A percentile compares a stretch with the other conserved stretches of the same genome.
Evolutionary conservation across 2,888 invertebrate species (phyloP).

Genomic region (Rotaria socialis): DNA sequence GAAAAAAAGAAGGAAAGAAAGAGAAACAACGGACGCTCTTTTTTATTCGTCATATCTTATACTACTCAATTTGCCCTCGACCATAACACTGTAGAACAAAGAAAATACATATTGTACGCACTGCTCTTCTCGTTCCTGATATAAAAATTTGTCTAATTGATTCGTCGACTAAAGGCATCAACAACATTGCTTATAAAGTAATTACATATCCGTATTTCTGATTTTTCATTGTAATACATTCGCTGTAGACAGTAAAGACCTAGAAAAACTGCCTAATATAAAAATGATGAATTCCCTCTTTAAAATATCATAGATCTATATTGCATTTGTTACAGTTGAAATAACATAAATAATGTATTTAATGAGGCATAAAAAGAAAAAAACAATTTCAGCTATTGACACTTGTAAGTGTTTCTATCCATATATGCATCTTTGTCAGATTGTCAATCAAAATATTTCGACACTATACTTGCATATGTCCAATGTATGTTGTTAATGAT

Average conservation of each 20-base stretch:
- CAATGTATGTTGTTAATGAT: not conserved
- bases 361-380: not conserved
- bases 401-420: not conserved
- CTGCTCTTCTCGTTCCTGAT: not conserved
- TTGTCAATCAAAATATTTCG: not conserved
- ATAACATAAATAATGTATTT: not conserved
- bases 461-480: not conserved
- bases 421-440: too few relatives aligned
- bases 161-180: not conserved
- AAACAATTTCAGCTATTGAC: not conserved
- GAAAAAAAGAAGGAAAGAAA: too few relatives aligned
- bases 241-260: not conserved
- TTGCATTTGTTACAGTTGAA: not conserved
- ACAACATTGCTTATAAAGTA: not conserved
- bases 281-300: not conserved
- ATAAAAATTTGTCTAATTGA: not conserved
- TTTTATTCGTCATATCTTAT: too few relatives aligned
- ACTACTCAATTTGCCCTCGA: too few relatives aligned
- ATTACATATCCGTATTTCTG: not conserved
- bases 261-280: too few relatives aligned
- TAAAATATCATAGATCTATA: not conserved
- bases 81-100: too few relatives aligned
- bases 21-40: too few relatives aligned
- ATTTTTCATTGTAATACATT: not conserved
- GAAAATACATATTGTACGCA: not conserved